Percentiles rank a stretch among this genome's conserved stretches.
Conservation (phyloP, 2,888 invertebrate genomes). For the Epinotia bilunana region DNA sequence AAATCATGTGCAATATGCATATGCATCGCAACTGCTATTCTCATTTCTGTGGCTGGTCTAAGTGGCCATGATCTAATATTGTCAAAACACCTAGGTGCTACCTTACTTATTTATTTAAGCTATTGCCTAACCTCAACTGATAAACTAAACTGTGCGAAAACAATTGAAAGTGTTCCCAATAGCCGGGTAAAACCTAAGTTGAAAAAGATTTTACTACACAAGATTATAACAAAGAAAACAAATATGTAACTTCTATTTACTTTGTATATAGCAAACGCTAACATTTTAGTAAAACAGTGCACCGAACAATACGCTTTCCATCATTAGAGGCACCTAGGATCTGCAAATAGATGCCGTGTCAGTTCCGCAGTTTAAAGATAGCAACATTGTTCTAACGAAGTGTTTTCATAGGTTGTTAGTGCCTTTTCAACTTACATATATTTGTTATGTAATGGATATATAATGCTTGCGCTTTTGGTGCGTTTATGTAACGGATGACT, state of each 20-base stretch:
- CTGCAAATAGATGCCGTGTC: background rate
- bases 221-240: constrained; percentile 16
- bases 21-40: too few species aligned
- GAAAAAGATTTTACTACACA: constrained; percentile 6
- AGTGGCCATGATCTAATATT: too few species aligned
- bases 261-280: constrained; percentile 15
- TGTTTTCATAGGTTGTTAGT: background rate
- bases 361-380: background rate
- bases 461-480: constrained; percentile 24
- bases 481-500: constrained; percentile 41
- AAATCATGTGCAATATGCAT: too few species aligned
- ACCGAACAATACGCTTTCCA: constrained; percentile 34
- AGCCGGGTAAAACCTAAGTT: background rate
- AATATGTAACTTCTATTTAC: constrained; percentile 23
- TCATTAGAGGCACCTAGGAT: constrained; percentile 28
- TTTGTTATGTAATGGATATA: constrained; percentile 28
- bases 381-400: background rate
- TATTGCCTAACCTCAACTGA: background rate
- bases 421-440: background rate
- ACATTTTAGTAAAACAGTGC: constrained; percentile 16
- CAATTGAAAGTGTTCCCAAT: constrained; percentile 10
- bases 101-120: background rate
- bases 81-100: background rate
- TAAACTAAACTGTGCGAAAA: constrained; percentile 10
- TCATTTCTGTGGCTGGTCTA: too few species aligned